Base-by-base conservation (phyloP, 2,888 invertebrate genomes). In the Blera fallax region DNA sequence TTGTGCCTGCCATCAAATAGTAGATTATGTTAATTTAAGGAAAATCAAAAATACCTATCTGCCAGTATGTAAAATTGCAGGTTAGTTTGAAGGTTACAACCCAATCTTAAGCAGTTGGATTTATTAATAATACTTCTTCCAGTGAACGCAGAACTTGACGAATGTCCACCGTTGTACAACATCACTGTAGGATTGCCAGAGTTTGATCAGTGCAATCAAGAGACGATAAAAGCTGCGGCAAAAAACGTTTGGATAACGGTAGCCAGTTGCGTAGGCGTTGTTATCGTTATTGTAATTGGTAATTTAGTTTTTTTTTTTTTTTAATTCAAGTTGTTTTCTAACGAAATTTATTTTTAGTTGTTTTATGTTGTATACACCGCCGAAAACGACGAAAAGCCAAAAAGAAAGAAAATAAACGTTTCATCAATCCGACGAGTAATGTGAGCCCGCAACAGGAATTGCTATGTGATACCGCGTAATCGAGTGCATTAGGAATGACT, bases 81-180 rank as follows among this genome's bases (percentile, higher is more conserved):
- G 91, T 91, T 87, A 89, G 91, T 88, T 21, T 11, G 0, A 29
- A 40, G 18, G 10, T 7, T 2, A 3, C 6, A 40, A 1, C 40
- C 24, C 24, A n/a, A n/a, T n/a, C n/a, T n/a, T n/a, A n/a, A n/a
- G n/a, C n/a, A n/a, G n/a, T n/a, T n/a, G n/a, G n/a, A n/a, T 34
- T 65, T 16, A 34, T 10, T 60, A n/a, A n/a, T n/a, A n/a, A n/a
- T 72, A 81, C 64, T 73, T 84, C 7, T 87, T 87, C 6, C 84
- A 91, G 91, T 89, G 45, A 72, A 88, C 40, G 87, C 89, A 80
- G 90, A 90, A 65, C 83, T 76, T 21, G 87, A 87, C 32, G 82
- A 85, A 64, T 91, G 91, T 87, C 91, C 92, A 80, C 88, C 89
- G 88, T 89, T 91, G 87, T 91, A 90, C 84, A 91, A 91, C 87